Evolutionary conservation across 2,797 vertebrate species (phyloP), one percentile per base, ranked within the genome.

Genomic region (Xiphorhynchus erythropygius): DNA sequence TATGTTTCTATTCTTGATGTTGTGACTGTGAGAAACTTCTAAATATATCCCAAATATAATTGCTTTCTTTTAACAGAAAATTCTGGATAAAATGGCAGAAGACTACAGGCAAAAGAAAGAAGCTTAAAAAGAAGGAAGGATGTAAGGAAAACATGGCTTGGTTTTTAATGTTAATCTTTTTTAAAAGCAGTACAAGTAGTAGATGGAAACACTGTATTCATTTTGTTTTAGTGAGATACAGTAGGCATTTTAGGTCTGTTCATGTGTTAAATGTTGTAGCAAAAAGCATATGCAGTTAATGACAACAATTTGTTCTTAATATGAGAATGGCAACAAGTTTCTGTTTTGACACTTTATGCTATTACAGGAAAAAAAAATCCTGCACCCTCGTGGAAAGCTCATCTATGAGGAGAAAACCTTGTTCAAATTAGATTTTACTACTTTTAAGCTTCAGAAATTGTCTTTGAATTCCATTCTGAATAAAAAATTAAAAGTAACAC

Each of bases 71-170:
- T 22, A 37, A 97, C 94, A 98, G 98, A 98, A 98, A 98, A 98
- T 97, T 96, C 97, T 98, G 97, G 98, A 98, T 97, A 98, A 98
- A 97, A 97, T 98, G 97, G 98, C 98, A 89, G 98, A 98, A 97
- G 98, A 98, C 79, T 96, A 97, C 96, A 97, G 97, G 28, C 97
- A 97, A 97, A 97, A 98, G 96, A 98, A 98, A 82, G 97, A 98
- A 94, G 96, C 97, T 95, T 98, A 97, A 97, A 69, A 88, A 44
- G 73, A 92, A 96, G 74, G 90, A 94, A 18, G 94, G 89, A 92
- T 96, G 97, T 97, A 95, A 97, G 95, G 89, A 97, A 96, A 97
- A 79, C 7, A 70, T 95, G 94, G 97, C 97, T 98, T 98, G 98
- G 97, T 98, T 98, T 98, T 98, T 98, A 97, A 97, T 96, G 97